Evolutionary conservation across 2,797 vertebrate genomes (phyloP).

Genomic region (Sebastes goodei): DNA sequence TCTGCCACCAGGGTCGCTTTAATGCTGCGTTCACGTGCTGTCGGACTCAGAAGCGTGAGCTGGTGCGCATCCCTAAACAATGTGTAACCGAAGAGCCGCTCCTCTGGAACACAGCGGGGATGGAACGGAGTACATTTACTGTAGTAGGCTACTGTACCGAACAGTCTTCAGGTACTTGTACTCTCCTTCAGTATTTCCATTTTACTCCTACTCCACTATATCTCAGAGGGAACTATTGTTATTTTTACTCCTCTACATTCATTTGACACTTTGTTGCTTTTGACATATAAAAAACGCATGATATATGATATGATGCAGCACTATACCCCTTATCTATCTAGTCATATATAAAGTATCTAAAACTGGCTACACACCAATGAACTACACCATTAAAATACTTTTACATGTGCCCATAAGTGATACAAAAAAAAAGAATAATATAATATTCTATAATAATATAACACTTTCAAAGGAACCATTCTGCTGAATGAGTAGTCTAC

Average conservation of each 20-base stretch:
- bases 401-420: background rate
- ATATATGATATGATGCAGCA: background rate
- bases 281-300: background rate
- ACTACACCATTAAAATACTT: background rate
- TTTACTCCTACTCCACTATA: background rate
- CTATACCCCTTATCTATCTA: background rate
- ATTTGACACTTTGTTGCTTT: background rate
- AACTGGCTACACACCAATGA: background rate
- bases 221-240: background rate
- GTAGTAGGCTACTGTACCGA: background rate
- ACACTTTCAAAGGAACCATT: background rate
- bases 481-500: background rate
- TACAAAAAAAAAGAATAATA: background rate
- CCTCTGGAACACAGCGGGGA: background rate
- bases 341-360: no score
- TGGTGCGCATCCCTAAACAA: background rate
- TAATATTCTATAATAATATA: background rate
- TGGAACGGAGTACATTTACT: background rate
- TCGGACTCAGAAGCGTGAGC: background rate
- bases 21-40: slow-evolving; percentile 30
- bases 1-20: slow-evolving; percentile 39
- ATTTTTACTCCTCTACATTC: background rate
- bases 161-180: background rate
- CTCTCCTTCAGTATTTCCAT: background rate
- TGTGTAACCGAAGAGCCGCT: no score